These are phyloP conservation scores for Astur gentilis DNA, from an alignment of 2,113 vertebrate species.

Conservation along the genomic window DNA sequence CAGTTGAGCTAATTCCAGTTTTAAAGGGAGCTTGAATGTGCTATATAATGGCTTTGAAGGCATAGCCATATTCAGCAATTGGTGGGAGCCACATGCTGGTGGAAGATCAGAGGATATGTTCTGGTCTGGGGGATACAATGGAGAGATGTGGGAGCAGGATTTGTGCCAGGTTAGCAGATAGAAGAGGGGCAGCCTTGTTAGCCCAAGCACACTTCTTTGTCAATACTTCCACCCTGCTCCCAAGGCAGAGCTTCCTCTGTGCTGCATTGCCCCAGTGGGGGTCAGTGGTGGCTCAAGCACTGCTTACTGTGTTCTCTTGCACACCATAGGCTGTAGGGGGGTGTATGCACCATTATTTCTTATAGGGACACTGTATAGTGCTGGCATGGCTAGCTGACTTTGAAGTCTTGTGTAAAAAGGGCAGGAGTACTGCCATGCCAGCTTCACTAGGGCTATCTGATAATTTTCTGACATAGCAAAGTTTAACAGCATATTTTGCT, in stretches of 20 bases:
- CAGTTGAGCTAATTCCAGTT: neutral
- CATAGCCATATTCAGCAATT: neutral
- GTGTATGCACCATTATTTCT: neutral
- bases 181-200: neutral
- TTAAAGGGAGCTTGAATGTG: neutral
- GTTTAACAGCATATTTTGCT: neutral
- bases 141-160: neutral
- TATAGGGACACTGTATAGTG: neutral
- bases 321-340: fast-evolving
- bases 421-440: neutral
- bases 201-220: neutral
- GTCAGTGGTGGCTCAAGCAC: neutral
- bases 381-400: neutral
- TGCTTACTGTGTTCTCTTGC: neutral
- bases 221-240: neutral
- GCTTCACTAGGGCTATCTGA: neutral
- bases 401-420: neutral
- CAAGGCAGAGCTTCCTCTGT: neutral
- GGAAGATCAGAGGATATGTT: neutral
- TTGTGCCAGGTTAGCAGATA: neutral
- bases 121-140: neutral
- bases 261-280: neutral
- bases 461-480: neutral
- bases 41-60: neutral
- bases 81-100: neutral